phyloP scores from a whole-genome alignment of 2,888 invertebrate genomes.

The Timandra comae region DNA sequence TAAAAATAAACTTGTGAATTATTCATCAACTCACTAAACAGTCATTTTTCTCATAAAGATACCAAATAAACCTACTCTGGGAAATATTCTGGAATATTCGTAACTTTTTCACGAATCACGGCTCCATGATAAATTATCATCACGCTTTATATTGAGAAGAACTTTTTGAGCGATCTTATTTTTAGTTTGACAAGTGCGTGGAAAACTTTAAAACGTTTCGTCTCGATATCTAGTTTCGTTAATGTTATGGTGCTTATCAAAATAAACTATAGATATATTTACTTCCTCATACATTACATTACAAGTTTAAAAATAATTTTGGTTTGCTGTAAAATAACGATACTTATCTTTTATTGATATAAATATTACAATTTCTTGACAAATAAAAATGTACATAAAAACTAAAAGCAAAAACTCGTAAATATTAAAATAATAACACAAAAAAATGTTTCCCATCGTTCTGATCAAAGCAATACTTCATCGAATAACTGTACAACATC shows the following conservation, averaged over 20 bases:
- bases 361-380: no score
- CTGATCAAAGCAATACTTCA: background rate
- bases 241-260: constrained; percentile 17
- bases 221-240: constrained; percentile 22
- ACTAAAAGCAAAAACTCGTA: background rate
- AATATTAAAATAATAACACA: background rate
- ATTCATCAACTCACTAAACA: constrained; percentile 52
- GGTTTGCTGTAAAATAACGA: constrained; percentile 6
- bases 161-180: constrained; percentile 34
- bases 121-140: constrained; percentile 57
- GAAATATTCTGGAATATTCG: constrained; percentile 32
- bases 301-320: no score
- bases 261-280: no score
- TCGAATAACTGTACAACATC: background rate
- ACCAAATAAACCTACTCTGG: constrained; percentile 49
- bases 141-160: constrained; percentile 22
- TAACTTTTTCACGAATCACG: constrained; percentile 62
- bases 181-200: constrained; percentile 31
- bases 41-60: constrained; percentile 56
- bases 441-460: background rate
- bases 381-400: no score
- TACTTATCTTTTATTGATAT: constrained; percentile 1
- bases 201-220: constrained; percentile 18
- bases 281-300: no score
- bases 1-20: constrained; percentile 29